phyloP scores from a whole-genome alignment of 2,797 vertebrate genomes.

The Cynodonichthys magdalenae region DNA sequence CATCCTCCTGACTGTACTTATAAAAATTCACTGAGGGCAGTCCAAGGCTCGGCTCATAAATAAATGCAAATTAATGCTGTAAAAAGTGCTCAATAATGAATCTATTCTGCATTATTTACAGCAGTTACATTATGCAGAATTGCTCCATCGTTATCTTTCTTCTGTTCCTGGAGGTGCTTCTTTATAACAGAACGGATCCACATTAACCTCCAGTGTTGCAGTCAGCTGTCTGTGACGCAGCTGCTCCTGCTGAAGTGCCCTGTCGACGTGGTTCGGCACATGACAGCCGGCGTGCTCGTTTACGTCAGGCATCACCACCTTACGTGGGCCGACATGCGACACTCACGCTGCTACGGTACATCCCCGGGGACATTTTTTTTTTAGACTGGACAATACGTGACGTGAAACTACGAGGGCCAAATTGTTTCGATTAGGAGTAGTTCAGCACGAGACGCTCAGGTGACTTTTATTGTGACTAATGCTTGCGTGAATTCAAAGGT shows the following conservation, averaged over 20 bases:
- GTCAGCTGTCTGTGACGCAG: slow-evolving; percentile 61
- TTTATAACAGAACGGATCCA: neutral
- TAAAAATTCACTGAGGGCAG: slow-evolving; percentile 8
- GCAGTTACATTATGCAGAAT: neutral
- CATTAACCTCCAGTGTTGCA: slow-evolving; percentile 10
- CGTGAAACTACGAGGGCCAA: slow-evolving; percentile 23
- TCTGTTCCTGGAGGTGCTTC: neutral
- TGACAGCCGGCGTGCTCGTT: slow-evolving; percentile 48
- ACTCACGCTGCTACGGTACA: slow-evolving; percentile 36
- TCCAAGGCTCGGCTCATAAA: slow-evolving; percentile 11
- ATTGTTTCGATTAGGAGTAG: slow-evolving; percentile 33
- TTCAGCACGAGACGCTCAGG: slow-evolving; percentile 19
- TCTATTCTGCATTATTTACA: slow-evolving; percentile 3
- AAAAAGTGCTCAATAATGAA: slow-evolving; percentile 21
- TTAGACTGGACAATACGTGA: slow-evolving; percentile 45
- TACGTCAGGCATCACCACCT: slow-evolving; percentile 27
- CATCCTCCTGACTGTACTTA: slow-evolving; percentile 14
- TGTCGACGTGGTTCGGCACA: slow-evolving; percentile 39
- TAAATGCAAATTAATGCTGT: slow-evolving; percentile 8
- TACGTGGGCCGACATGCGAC: slow-evolving; percentile 54
- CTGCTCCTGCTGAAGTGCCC: slow-evolving; percentile 36
- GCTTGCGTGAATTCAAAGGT: neutral
- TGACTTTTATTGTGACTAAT: slow-evolving; percentile 24
- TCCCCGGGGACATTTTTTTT: slow-evolving; percentile 56
- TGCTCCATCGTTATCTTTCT: neutral